Percentiles rank a stretch among this genome's conserved stretches.
phyloP scores from a whole-genome alignment of 1,140 invertebrate species.

The Atta texana region DNA sequence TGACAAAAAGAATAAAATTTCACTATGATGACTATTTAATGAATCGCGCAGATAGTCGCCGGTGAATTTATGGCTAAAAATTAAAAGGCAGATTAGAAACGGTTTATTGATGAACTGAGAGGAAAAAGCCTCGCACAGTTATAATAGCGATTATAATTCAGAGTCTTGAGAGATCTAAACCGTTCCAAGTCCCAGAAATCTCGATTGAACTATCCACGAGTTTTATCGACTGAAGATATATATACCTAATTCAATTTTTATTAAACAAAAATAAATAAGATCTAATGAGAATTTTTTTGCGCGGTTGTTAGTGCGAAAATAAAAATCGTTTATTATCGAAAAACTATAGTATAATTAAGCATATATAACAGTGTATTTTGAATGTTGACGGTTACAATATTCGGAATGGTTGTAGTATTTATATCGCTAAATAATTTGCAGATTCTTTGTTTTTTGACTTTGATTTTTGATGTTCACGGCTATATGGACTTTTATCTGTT shows the following conservation, averaged over 20 bases:
- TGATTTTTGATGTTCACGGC: no score
- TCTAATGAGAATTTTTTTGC: no score
- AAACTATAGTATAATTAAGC: no score
- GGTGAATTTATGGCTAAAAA: constrained; percentile 22
- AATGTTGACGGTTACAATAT: no score
- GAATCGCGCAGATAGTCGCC: not conserved
- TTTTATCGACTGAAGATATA: not conserved
- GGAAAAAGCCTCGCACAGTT: not conserved
- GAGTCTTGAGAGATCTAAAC: constrained; percentile 8
- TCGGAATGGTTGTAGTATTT: no score
- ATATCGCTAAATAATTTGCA: no score
- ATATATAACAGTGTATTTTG: no score
- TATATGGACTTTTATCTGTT: no score
- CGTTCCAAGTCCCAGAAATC: not conserved
- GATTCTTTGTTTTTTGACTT: no score
- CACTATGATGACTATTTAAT: not conserved
- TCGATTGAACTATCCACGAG: constrained; percentile 20
- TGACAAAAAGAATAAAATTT: not conserved
- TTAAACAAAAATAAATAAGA: not conserved
- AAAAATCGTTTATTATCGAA: no score
- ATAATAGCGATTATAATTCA: constrained; percentile 24
- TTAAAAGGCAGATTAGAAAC: constrained; percentile 52
- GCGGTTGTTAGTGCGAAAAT: no score
- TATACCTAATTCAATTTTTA: constrained; percentile 10
- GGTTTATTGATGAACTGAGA: constrained; percentile 42